A percentile compares a stretch with the other conserved stretches of the same genome.
Conservation (phyloP, 2,797 vertebrate genomes). For the Potorous gilbertii region DNA sequence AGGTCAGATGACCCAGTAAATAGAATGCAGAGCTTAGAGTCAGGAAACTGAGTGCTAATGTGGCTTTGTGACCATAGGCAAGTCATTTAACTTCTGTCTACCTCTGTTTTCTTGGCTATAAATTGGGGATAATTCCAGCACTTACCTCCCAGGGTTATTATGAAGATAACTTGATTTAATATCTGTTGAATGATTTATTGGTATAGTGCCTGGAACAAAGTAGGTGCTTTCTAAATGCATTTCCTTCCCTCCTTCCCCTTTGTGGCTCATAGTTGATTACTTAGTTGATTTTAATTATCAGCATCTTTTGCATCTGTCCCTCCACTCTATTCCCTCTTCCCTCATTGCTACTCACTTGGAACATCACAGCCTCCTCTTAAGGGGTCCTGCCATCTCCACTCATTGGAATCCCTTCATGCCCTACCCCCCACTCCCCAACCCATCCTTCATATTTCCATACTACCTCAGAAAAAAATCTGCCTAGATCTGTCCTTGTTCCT, state of each 20-base stretch:
- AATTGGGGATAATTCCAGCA: background rate
- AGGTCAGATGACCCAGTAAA: background rate
- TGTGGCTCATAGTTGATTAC: background rate
- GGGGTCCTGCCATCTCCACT: background rate
- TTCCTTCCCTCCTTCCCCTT: background rate
- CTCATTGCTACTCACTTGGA: background rate
- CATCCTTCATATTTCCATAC: background rate
- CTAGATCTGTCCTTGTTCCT: background rate
- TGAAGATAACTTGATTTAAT: background rate
- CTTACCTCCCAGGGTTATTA: background rate
- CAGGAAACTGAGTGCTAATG: background rate
- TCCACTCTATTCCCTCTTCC: background rate
- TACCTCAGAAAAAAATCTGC: background rate
- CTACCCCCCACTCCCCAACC: background rate
- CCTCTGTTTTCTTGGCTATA: background rate
- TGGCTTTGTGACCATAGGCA: background rate
- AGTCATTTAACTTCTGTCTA: background rate
- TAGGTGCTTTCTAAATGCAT: background rate
- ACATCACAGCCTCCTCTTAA: background rate
- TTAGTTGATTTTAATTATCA: background rate
- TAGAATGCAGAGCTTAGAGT: background rate
- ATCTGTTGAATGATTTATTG: background rate
- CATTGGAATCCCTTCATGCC: background rate
- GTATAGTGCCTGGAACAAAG: background rate
- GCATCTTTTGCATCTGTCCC: background rate